Evolutionary conservation across 1,140 invertebrate species (phyloP).

Genomic region (Nylanderia fulva): DNA sequence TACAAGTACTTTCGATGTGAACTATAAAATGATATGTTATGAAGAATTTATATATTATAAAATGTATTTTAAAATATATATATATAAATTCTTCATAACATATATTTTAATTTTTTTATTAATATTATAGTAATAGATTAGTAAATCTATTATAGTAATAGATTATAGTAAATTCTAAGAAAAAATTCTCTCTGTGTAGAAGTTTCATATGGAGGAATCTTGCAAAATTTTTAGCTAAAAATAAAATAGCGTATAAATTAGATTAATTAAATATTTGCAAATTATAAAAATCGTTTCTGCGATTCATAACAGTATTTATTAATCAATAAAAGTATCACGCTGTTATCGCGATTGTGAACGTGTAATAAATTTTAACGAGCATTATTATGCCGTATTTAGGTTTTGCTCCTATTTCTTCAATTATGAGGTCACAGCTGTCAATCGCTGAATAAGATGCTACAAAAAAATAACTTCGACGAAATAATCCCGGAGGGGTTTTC

Average conservation of each 20-base stretch:
- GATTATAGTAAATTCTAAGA: too few relatives aligned
- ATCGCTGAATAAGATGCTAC: not conserved
- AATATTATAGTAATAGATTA: too few relatives aligned
- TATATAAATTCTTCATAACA: not conserved
- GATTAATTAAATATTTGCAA: constrained; percentile 21
- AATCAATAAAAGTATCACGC: constrained; percentile 66
- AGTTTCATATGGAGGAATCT: not conserved
- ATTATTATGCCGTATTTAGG: not conserved
- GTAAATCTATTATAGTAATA: too few relatives aligned
- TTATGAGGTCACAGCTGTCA: not conserved
- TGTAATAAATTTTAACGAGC: not conserved
- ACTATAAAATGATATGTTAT: too few relatives aligned
- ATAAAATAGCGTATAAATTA: not conserved
- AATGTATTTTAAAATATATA: too few relatives aligned
- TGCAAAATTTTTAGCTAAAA: not conserved
- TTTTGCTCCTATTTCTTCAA: constrained; percentile 3
- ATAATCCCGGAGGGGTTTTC: not conserved
- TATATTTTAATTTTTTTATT: not conserved
- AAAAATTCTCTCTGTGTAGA: too few relatives aligned
- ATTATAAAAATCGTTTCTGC: not conserved
- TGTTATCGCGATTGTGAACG: not conserved
- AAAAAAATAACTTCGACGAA: not conserved
- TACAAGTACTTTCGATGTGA: constrained; percentile 28
- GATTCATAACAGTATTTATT: not conserved
- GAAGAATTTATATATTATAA: too few relatives aligned